Conservation (phyloP, 1,140 invertebrate genomes). For the Trachelipus rathkii region DNA sequence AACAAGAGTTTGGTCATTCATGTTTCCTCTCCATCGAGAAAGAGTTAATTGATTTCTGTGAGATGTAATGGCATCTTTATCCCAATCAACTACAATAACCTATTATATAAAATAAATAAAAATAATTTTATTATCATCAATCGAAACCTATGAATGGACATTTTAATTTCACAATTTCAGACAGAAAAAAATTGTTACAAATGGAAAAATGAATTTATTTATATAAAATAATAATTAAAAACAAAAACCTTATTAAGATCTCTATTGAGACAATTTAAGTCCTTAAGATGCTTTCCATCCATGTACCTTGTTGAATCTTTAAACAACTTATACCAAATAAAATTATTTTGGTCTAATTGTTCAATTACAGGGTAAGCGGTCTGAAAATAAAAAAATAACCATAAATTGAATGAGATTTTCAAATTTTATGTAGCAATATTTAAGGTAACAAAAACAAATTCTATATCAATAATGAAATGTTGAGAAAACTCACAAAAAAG, state of each 20-base stretch:
- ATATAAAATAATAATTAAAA: too few relatives aligned
- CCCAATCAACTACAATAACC: constrained; percentile 95
- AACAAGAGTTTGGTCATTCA: constrained; percentile 80
- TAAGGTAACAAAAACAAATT: too few relatives aligned
- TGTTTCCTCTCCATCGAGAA: constrained; percentile 87
- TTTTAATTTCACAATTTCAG: too few relatives aligned
- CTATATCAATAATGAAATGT: too few relatives aligned
- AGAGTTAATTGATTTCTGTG: constrained; percentile 82
- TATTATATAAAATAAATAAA: constrained; percentile 47
- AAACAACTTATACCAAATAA: constrained; percentile 86
- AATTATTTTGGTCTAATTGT: constrained; percentile 81
- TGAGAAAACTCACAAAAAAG: too few relatives aligned
- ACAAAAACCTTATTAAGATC: constrained; percentile 79
- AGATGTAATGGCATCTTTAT: constrained; percentile 78
- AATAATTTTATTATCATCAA: too few relatives aligned
- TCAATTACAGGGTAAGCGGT: constrained; percentile 91
- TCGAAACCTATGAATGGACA: too few relatives aligned
- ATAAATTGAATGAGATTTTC: too few relatives aligned
- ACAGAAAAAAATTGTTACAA: too few relatives aligned
- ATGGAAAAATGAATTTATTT: too few relatives aligned
- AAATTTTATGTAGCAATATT: too few relatives aligned
- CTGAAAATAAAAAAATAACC: constrained; percentile 54
- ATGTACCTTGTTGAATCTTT: constrained; percentile 94
- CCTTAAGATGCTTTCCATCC: constrained; percentile 93
- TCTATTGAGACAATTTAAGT: constrained; percentile 87